Evolutionary conservation across 2,113 vertebrate genomes (phyloP).

Genomic region (Isichthys henryi): DNA sequence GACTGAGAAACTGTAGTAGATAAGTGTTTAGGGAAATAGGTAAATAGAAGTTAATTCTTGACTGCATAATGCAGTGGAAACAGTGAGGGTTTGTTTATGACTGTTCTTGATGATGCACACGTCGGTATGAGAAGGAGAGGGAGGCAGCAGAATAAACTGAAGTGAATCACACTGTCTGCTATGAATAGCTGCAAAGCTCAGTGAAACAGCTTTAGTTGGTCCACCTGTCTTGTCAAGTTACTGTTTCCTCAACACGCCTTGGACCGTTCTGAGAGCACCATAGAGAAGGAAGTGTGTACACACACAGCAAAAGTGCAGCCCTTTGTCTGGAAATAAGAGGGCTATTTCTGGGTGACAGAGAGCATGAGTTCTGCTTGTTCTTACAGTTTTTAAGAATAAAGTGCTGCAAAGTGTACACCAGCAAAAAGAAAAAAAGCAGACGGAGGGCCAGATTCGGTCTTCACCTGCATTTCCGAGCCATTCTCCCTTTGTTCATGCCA

Average conservation of each 20-base stretch:
- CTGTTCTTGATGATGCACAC: background rate
- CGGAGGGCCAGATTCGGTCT: background rate
- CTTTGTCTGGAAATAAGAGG: background rate
- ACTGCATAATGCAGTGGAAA: background rate
- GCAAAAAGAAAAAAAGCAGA: background rate
- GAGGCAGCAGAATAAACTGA: background rate
- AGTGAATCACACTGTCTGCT: constrained; percentile 6
- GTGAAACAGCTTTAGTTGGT: background rate
- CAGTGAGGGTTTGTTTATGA: background rate
- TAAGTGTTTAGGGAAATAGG: background rate
- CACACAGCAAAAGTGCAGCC: background rate
- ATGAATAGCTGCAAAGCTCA: background rate
- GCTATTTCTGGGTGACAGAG: background rate
- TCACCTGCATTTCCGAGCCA: background rate
- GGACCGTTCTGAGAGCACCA: background rate
- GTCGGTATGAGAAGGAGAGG: background rate
- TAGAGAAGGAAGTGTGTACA: background rate
- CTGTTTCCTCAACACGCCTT: background rate
- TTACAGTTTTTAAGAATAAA: background rate
- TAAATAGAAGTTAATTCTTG: background rate
- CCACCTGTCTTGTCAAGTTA: background rate
- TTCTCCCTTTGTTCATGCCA: background rate
- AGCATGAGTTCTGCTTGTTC: background rate
- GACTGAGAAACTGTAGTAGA: background rate
- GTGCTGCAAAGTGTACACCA: background rate